phyloP scores from a whole-genome alignment of 2,113 vertebrate species.

The Aplodontia rufa region DNA sequence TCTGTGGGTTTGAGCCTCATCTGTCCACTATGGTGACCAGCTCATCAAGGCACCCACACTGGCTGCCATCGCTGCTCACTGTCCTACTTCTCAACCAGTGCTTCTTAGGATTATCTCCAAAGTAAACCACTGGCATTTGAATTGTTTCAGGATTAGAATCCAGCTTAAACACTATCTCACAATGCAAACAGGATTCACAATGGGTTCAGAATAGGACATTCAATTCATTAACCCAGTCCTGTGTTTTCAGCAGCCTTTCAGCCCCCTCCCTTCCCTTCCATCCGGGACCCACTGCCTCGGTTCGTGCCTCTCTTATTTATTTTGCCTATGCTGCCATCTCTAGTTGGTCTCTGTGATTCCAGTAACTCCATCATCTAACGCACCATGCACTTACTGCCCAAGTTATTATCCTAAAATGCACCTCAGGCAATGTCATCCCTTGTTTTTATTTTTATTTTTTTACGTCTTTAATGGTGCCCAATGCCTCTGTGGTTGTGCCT shows the following conservation, averaged over 20 bases:
- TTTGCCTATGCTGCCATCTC: background rate
- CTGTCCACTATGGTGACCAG: background rate
- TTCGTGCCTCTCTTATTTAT: background rate
- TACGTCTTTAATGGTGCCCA: background rate
- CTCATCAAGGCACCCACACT: background rate
- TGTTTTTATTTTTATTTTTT: background rate
- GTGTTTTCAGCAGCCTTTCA: background rate
- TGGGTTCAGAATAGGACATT: background rate
- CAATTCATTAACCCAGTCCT: background rate
- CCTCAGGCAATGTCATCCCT: background rate
- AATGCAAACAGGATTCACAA: background rate
- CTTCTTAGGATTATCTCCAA: constrained; percentile 30
- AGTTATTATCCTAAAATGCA: background rate
- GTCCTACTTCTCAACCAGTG: background rate
- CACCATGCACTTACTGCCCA: background rate
- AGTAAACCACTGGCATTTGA: background rate
- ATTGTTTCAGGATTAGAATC: background rate
- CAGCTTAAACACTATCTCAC: background rate
- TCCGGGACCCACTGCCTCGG: background rate
- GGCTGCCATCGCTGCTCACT: background rate
- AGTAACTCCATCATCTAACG: background rate
- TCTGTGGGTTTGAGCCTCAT: background rate
- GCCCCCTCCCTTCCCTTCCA: background rate
- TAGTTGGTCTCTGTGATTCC: background rate
- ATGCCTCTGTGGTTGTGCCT: background rate